These are phyloP conservation scores for Gymnoscopelus braueri DNA, from an alignment of 2,797 vertebrate species.

Conservation along the genomic window DNA sequence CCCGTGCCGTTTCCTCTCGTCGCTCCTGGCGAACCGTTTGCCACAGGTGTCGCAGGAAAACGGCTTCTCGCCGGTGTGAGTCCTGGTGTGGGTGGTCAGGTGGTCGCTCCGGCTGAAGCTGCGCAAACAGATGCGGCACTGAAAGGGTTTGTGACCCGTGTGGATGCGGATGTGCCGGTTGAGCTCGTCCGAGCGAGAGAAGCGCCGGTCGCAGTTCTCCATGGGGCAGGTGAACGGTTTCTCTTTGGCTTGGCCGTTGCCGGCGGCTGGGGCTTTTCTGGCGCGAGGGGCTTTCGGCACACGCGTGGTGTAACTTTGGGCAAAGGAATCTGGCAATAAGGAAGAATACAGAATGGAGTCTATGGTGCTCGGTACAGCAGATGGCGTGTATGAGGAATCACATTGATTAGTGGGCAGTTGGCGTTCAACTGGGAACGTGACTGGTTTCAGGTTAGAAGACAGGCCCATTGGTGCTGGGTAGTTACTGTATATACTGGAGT, in stretches of 20 bases:
- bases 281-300: constrained; percentile 83
- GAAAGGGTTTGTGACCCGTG: constrained; percentile 98
- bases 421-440: constrained; percentile 72
- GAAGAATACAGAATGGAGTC: constrained; percentile 82
- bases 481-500: constrained; percentile 76
- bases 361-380: constrained; percentile 76
- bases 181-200: constrained; percentile 97
- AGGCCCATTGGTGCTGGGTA: constrained; percentile 80
- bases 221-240: constrained; percentile 97
- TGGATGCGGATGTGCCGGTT: constrained; percentile 98
- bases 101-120: constrained; percentile 99
- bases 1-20: constrained; percentile 95
- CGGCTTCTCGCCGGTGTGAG: constrained; percentile 98
- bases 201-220: constrained; percentile 94
- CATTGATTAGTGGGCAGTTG: constrained; percentile 78
- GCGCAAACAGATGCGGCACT: constrained; percentile 97
- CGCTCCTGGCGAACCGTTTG: constrained; percentile 93
- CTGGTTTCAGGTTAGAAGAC: constrained; percentile 78
- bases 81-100: constrained; percentile 97
- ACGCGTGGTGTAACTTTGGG: constrained; percentile 83
- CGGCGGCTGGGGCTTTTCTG: constrained; percentile 87
- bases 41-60: constrained; percentile 97
- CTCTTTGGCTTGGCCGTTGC: constrained; percentile 92
- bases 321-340: constrained; percentile 73
- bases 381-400: constrained; percentile 78